A percentile compares a stretch with the other conserved stretches of the same genome.
Conservation (phyloP, 2,797 vertebrate genomes). For the Thamnophis elegans region DNA sequence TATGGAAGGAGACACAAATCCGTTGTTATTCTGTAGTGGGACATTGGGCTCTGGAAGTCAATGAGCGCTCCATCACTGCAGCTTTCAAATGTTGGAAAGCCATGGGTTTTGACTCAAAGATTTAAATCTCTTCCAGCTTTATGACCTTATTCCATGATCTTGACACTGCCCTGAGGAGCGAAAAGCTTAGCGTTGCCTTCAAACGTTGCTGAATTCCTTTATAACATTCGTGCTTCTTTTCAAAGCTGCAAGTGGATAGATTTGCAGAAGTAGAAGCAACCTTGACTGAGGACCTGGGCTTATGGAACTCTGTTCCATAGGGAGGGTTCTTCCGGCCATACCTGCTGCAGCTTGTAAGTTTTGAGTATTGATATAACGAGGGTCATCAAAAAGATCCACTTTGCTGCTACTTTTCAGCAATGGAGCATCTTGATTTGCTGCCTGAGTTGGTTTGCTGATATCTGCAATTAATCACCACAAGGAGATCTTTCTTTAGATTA, state of each 20-base stretch:
- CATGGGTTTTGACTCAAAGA: background rate
- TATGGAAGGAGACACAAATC: background rate
- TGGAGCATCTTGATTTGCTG: constrained; percentile 46
- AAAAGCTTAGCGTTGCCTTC: background rate
- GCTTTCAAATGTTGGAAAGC: background rate
- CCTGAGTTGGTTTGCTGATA: constrained; percentile 53
- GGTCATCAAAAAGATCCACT: constrained; percentile 74
- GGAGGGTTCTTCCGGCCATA: constrained; percentile 26
- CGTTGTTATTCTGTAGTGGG: background rate
- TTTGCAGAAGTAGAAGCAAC: constrained; percentile 52
- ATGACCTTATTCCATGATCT: background rate
- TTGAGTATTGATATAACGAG: constrained; percentile 77
- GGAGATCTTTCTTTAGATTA: constrained; percentile 9
- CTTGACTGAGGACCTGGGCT: constrained; percentile 57
- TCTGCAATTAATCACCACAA: constrained; percentile 58
- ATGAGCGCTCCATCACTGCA: background rate
- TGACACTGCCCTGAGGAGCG: constrained; percentile 22
- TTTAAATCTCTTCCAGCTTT: background rate
- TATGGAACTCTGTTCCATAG: constrained; percentile 35
- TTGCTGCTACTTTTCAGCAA: constrained; percentile 56
- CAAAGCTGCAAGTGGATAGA: background rate
- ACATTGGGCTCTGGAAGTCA: background rate
- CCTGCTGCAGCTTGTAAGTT: constrained; percentile 53
- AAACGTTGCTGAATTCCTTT: constrained; percentile 3
- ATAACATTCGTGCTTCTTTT: background rate